Evolutionary conservation across 2,888 invertebrate genomes (phyloP).

Genomic region (Leucophora obtusa): DNA sequence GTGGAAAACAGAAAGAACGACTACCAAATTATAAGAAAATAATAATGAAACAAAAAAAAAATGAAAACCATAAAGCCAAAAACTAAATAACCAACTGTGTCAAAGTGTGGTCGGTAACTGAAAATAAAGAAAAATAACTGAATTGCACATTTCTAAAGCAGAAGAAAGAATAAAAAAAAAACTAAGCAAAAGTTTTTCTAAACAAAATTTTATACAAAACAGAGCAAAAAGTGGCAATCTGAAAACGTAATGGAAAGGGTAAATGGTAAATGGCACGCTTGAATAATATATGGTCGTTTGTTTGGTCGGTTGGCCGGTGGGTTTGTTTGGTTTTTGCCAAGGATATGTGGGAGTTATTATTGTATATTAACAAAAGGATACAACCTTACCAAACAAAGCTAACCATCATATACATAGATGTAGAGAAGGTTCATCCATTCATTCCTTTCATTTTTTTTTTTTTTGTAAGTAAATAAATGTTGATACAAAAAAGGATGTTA

Average conservation of each 20-base stretch:
- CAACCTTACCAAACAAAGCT: background rate
- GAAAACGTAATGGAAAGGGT: background rate
- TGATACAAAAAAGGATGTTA: background rate
- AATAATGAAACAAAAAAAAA: constrained; percentile 21
- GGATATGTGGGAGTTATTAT: background rate
- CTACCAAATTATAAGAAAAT: constrained; percentile 40
- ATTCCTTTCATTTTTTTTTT: background rate
- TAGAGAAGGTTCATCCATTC: background rate
- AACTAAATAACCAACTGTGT: constrained; percentile 63
- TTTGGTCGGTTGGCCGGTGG: background rate
- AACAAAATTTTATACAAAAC: background rate
- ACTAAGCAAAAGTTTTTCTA: background rate
- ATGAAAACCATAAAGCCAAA: constrained; percentile 52
- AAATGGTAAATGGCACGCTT: background rate
- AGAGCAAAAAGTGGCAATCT: background rate
- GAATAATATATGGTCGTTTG: too few relatives aligned
- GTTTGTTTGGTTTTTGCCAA: background rate
- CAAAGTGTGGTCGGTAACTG: constrained; percentile 55
- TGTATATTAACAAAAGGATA: background rate
- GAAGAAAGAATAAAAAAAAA: background rate
- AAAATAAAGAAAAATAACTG: background rate
- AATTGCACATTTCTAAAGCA: background rate
- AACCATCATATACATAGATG: background rate
- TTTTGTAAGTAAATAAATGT: background rate
- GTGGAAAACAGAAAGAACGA: constrained; percentile 10